A percentile compares a stretch with the other conserved stretches of the same genome.
Evolutionary conservation across 2,888 invertebrate species (phyloP).

Genomic region (Koerneria pararmatus): DNA sequence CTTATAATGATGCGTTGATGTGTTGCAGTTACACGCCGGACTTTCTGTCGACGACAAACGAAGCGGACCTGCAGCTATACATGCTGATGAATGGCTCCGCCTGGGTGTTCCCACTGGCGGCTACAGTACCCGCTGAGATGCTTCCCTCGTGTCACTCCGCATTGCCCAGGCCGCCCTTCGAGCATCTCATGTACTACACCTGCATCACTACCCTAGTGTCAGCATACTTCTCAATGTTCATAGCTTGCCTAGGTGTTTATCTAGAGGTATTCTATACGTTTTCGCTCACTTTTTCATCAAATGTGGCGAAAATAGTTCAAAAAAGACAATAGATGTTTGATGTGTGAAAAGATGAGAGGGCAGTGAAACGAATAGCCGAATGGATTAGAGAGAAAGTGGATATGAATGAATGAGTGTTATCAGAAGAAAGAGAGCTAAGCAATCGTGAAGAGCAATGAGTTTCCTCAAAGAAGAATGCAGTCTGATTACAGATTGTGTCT

Average conservation of each 20-base stretch:
- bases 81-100: slow-evolving; percentile 59
- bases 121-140: slow-evolving; percentile 66
- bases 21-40: slow-evolving; percentile 75
- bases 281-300: too few relatives aligned
- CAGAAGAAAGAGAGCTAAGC: not conserved
- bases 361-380: too few relatives aligned
- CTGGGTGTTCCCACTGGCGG: slow-evolving; percentile 69
- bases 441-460: not conserved
- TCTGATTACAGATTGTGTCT: slow-evolving; percentile 54
- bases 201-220: slow-evolving; percentile 59
- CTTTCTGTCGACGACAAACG: slow-evolving; percentile 75
- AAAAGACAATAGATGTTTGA: too few relatives aligned
- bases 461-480: too few relatives aligned
- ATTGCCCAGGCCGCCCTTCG: slow-evolving; percentile 76
- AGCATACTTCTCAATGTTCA: too few relatives aligned
- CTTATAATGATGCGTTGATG: not conserved
- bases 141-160: slow-evolving; percentile 71
- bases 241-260: too few relatives aligned
- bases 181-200: slow-evolving; percentile 70
- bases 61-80: slow-evolving; percentile 63
- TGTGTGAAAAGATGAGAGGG: too few relatives aligned
- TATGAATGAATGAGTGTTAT: too few relatives aligned
- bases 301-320: too few relatives aligned
- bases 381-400: too few relatives aligned
- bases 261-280: too few relatives aligned